A percentile compares a stretch with the other conserved stretches of the same genome.
Evolutionary conservation across 2,797 vertebrate genomes (phyloP).

Genomic region (Phoeniculus purpureus): DNA sequence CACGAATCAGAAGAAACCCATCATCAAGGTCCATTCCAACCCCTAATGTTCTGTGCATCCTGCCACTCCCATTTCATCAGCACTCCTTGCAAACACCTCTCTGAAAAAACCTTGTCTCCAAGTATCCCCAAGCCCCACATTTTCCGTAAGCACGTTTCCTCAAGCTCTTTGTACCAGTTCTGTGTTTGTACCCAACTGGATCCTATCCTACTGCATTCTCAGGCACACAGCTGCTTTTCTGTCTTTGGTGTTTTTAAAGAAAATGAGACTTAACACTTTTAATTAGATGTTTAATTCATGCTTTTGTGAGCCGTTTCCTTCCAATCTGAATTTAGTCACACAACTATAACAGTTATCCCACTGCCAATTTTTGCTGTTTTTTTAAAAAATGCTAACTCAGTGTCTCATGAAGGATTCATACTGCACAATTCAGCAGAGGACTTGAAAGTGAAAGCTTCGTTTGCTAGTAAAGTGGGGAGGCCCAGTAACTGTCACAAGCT

Average conservation of each 20-base stretch:
- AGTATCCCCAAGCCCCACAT: neutral
- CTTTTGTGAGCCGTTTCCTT: constrained; percentile 67
- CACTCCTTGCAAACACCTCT: neutral
- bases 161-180: neutral
- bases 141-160: neutral
- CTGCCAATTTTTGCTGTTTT: neutral
- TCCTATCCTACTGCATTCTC: constrained; percentile 20
- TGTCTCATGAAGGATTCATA: constrained; percentile 53
- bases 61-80: neutral
- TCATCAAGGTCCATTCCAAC: no score
- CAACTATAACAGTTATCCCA: constrained; percentile 55
- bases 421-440: constrained; percentile 55
- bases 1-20: neutral
- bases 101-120: neutral
- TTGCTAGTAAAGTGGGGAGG: constrained; percentile 32
- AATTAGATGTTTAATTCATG: constrained; percentile 76
- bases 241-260: constrained; percentile 58
- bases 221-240: constrained; percentile 46
- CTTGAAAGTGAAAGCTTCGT: constrained; percentile 58
- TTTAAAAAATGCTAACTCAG: constrained; percentile 29
- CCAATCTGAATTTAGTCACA: constrained; percentile 68
- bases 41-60: neutral
- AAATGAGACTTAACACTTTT: constrained; percentile 72
- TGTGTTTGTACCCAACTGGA: neutral
- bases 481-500: constrained; percentile 38